Base-by-base conservation (phyloP, 2,888 invertebrate species). In the Cantharis rustica region DNA sequence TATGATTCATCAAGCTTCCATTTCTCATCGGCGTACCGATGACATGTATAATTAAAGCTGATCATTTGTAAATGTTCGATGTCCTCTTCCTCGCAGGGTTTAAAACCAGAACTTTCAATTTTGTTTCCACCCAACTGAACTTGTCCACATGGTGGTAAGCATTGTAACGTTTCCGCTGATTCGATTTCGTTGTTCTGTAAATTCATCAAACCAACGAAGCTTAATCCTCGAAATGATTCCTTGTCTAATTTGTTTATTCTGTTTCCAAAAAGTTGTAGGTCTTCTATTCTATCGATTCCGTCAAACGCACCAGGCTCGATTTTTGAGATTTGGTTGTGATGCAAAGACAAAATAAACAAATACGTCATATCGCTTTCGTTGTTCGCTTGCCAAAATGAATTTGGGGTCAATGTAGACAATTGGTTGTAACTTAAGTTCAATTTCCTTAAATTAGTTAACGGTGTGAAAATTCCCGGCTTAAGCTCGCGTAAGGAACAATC, bases 261-360 rank as follows among this genome's bases (percentile, higher is more conserved):
- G 61, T 77, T 77, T 20, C 61, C 66, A 31, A 72, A 75, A 15
- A 77, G 64, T 47, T 75, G 77, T 2, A 77, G 16, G 62, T 77
- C 75, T 66, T 77, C 77, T 63, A 77, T 72, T 47, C 75, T 23
- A 20, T 77, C 77, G 20, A 77, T 10, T 16, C 77, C 77, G 16
- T 74, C 75, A 11, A 77, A 77, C 3, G 77, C 75, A 10, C 77
- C 77, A 11, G 74, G 69, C 2, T 16, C 20, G 11, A 77, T 77
- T 27, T 61, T 64, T 2, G n/a, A 23, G 13, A 77, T 69, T 64
- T 77, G 62, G 27, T 72, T 75, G 61, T 74, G 68, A 16, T 72
- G 71, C 15, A 77, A 27, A 13, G 72, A 15, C 16, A 77, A 16
- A 13, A 63, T 69, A 31, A 75, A 75, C 31, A 77, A 72, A 68